A percentile compares a stretch with the other conserved stretches of the same genome.
These are phyloP conservation scores for Malurus leucopterus DNA, from an alignment of 2,797 vertebrate genomes.

Conservation along the genomic window DNA sequence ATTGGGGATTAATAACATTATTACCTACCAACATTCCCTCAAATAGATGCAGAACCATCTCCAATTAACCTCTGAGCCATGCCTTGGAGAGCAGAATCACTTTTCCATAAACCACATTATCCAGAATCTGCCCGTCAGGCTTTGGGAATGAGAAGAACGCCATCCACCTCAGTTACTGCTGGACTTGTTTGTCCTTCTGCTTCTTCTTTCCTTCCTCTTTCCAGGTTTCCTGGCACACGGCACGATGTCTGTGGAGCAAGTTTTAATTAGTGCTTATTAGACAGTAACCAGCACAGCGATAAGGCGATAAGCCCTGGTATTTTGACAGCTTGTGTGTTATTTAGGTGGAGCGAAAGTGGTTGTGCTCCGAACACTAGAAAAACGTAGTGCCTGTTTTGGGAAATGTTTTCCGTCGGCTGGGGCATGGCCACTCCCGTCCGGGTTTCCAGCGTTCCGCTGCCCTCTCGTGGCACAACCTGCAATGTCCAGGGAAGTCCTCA, in stretches of 20 bases:
- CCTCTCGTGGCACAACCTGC: neutral
- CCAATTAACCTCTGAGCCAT: neutral
- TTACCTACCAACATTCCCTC: neutral
- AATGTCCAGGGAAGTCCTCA: rapidly evolving
- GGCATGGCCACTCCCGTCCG: rapidly evolving
- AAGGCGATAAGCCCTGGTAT: neutral
- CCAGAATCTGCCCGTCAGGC: neutral
- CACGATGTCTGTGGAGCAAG: rapidly evolving
- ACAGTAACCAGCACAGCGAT: neutral
- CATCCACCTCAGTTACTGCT: neutral
- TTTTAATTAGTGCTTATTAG: neutral
- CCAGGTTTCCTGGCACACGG: neutral
- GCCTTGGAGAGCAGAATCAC: neutral
- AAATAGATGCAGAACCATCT: neutral
- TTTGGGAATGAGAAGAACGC: slow-evolving; percentile 25
- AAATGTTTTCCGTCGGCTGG: rapidly evolving
- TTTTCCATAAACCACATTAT: neutral
- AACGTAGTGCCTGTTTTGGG: rapidly evolving
- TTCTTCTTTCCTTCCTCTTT: neutral
- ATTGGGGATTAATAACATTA: neutral
- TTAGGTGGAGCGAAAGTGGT: neutral
- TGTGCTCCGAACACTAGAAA: neutral
- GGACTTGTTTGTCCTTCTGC: neutral
- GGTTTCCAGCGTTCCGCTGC: neutral
- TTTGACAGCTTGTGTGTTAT: neutral